Evolutionary conservation across 2,797 vertebrate genomes (phyloP).

Genomic region (Columba guinea): DNA sequence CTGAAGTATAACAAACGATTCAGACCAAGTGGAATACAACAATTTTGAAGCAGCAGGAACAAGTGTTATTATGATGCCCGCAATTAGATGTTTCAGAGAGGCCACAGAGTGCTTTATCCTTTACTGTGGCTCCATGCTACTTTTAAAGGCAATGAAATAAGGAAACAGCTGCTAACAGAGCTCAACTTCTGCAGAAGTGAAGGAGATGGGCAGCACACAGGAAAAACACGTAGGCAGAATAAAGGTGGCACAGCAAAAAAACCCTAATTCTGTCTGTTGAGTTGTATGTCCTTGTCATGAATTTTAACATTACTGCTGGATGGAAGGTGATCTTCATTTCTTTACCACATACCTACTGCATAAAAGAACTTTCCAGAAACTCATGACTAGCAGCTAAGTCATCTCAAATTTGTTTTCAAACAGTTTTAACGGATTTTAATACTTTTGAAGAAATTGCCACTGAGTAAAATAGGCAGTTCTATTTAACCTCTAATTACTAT

Average conservation of each 20-base stretch:
- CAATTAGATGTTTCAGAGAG: neutral
- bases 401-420: neutral
- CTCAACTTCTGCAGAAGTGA: neutral
- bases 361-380: neutral
- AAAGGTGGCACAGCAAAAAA: neutral
- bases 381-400: neutral
- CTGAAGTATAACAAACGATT: neutral
- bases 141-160: neutral
- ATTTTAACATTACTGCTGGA: neutral
- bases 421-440: neutral
- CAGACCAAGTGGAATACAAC: neutral
- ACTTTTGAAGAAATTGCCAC: neutral
- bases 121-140: neutral
- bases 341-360: neutral
- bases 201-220: neutral
- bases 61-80: rapidly evolving
- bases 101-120: neutral
- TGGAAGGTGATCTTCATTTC: neutral
- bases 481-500: neutral
- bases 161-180: neutral
- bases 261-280: neutral
- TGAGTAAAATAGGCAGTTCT: neutral
- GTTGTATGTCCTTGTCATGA: rapidly evolving
- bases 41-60: neutral
- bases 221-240: neutral